phyloP scores from a whole-genome alignment of 2,888 invertebrate genomes.

The Monopis laevigella region DNA sequence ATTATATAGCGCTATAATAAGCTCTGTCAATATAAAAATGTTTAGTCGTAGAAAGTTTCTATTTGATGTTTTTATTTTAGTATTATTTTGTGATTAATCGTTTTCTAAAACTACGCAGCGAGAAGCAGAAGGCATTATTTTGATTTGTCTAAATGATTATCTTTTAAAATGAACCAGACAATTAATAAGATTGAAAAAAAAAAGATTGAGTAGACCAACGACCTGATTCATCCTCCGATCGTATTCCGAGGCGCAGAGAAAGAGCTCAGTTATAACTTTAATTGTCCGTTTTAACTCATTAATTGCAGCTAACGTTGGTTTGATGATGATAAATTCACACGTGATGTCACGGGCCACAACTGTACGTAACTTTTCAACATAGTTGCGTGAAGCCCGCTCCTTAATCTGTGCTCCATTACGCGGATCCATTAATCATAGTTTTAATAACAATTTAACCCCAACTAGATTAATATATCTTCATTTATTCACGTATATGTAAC shows the following conservation, averaged over 20 bases:
- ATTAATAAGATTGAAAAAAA: neutral
- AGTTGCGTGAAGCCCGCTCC: slow-evolving; percentile 52
- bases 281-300: slow-evolving; percentile 10
- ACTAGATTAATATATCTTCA: slow-evolving; percentile 66
- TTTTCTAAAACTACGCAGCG: no score
- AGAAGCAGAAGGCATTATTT: no score
- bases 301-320: slow-evolving; percentile 26
- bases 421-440: slow-evolving; percentile 62
- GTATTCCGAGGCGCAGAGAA: neutral
- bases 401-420: slow-evolving; percentile 62
- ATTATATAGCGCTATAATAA: no score
- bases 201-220: neutral
- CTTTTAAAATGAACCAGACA: neutral
- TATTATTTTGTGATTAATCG: no score
- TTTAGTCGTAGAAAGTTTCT: no score
- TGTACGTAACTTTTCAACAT: slow-evolving; percentile 46
- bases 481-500: slow-evolving; percentile 41
- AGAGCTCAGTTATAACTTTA: slow-evolving; percentile 5
- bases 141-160: neutral
- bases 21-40: no score
- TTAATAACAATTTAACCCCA: slow-evolving; percentile 67
- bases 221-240: neutral
- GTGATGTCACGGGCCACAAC: slow-evolving; percentile 43
- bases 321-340: slow-evolving; percentile 60
- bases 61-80: no score